Evolutionary conservation across 2,113 vertebrate genomes (phyloP).

Genomic region (Zootoca vivipara): DNA sequence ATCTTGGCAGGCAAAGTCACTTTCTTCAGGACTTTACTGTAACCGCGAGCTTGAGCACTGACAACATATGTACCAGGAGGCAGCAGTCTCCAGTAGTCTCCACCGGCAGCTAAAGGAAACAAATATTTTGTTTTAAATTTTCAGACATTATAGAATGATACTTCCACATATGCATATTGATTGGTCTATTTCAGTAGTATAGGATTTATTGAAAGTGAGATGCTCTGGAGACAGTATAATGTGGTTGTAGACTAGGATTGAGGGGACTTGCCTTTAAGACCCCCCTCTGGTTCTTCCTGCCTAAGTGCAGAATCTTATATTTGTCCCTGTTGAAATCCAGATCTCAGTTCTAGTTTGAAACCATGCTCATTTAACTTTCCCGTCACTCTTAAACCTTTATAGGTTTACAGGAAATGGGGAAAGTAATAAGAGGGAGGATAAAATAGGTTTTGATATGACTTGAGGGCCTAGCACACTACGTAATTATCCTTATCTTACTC

Average conservation of each 20-base stretch:
- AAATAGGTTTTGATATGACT: background rate
- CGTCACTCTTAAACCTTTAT: background rate
- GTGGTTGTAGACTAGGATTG: background rate
- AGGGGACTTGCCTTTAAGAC: background rate
- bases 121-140: rapidly evolving
- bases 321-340: no score
- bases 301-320: no score
- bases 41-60: conserved; percentile 86
- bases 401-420: background rate
- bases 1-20: conserved; percentile 84
- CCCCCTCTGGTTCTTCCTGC: no score
- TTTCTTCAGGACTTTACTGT: conserved; percentile 86
- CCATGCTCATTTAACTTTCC: no score
- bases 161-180: rapidly evolving
- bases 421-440: background rate
- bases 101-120: conserved; percentile 80
- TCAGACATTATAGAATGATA: rapidly evolving
- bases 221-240: background rate
- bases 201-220: rapidly evolving
- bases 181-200: rapidly evolving
- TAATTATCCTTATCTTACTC: background rate
- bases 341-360: background rate
- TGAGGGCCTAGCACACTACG: background rate
- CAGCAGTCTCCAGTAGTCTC: conserved; percentile 94
- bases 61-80: conserved; percentile 86